A percentile compares a stretch with the other conserved stretches of the same genome.
phyloP scores from a whole-genome alignment of 1,140 invertebrate genomes.

The Oryctes rhinoceros region DNA sequence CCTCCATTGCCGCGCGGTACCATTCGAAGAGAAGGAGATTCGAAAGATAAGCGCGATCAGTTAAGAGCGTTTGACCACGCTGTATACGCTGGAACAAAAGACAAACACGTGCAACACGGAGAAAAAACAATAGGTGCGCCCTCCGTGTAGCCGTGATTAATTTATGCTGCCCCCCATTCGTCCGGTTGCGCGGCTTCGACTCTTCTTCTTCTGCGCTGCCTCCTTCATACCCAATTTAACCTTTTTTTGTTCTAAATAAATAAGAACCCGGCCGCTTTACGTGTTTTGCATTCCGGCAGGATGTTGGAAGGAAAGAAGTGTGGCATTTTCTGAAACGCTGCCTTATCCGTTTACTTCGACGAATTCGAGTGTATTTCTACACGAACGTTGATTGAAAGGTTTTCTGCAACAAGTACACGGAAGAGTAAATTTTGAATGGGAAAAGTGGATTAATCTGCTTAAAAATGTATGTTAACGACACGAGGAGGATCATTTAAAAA shows the following conservation, averaged over 20 bases:
- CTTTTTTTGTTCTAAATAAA: constrained; percentile 37
- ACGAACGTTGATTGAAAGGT: background rate
- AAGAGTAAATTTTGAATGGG: too few relatives aligned
- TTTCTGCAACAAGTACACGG: background rate
- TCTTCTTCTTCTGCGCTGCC: background rate
- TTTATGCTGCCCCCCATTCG: constrained; percentile 33
- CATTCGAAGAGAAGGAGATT: background rate
- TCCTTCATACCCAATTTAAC: constrained; percentile 34
- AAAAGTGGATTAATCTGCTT: too few relatives aligned
- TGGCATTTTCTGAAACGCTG: constrained; percentile 25
- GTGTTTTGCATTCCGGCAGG: constrained; percentile 33
- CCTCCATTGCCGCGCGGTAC: background rate
- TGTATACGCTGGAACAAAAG: constrained; percentile 23
- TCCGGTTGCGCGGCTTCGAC: constrained; percentile 14
- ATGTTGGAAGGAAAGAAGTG: constrained; percentile 20
- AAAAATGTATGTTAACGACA: too few relatives aligned
- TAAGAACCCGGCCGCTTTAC: constrained; percentile 33
- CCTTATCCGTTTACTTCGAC: constrained; percentile 9
- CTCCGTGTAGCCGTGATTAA: constrained; percentile 31
- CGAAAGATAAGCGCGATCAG: constrained; percentile 17
- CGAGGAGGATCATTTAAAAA: background rate
- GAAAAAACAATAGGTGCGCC: constrained; percentile 35
- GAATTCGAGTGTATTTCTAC: constrained; percentile 15
- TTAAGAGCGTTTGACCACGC: constrained; percentile 1
- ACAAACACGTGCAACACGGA: constrained; percentile 20